Evolutionary conservation across 2,797 vertebrate species (phyloP), one percentile per base, ranked within the genome.

Genomic region (Benthosema pterotum): DNA sequence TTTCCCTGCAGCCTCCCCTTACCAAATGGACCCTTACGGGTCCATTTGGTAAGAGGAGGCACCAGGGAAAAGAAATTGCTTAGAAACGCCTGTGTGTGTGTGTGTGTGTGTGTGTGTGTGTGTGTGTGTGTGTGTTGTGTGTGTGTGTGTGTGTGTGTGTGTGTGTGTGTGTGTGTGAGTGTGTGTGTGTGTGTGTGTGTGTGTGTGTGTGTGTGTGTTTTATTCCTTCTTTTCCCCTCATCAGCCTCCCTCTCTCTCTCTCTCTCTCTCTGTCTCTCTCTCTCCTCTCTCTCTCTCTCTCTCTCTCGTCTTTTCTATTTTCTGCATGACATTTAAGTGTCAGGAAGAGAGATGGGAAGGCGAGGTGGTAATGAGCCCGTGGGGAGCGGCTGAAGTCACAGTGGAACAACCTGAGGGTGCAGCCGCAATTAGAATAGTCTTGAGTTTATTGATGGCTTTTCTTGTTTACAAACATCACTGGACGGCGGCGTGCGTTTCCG

Each of bases 261-360:
- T n/a, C n/a, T n/a, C n/a, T n/a, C n/a, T n/a, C n/a, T n/a, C n/a
- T 5, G 3, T 43, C 49, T 57, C 56, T 69, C 63, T 47, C 38
- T 57, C 53, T 50, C 57, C n/a, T 5, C 22, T 43, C 49, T 57
- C 56, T 69, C 63, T 47, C 38, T 57, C 53, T 50, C 57, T 60
- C 57, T 19, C 15, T 51, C 18, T 72, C 65, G 63, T 43, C 59
- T 57, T n/a, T 58, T 77, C 61, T 69, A 65, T 72, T 86, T 75
- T 76, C 65, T 71, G 62, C 72, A 82, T 88, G 85, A 84, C 85
- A 88, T 88, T 89, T 86, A 79, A 74, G 77, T 81, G 61, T 25
- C 71, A 62, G 75, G 57, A 57, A 42, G 48, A 58, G 71, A 68
- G 77, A 69, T 55, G 71, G 78, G 64, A 73, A 54, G 32, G 32